These are phyloP conservation scores for Falcaria lacertinaria DNA, from an alignment of 2,888 invertebrate genomes.

Conservation along the genomic window DNA sequence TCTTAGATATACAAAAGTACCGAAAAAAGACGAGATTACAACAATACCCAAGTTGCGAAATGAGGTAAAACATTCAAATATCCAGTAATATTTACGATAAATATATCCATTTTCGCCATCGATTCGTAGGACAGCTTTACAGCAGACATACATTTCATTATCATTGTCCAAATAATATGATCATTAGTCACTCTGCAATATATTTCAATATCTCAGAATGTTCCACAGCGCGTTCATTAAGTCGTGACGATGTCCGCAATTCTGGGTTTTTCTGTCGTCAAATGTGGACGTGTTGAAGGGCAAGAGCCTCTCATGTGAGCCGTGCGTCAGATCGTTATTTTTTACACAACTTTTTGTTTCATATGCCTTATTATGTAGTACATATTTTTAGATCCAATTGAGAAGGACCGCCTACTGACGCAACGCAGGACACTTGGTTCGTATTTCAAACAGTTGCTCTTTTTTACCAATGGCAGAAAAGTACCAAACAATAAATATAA, in stretches of 20 bases:
- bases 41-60: no score
- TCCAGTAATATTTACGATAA: no score
- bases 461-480: not conserved
- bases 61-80: no score
- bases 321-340: slow-evolving; percentile 25
- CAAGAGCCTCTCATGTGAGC: slow-evolving; percentile 17
- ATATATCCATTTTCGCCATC: no score
- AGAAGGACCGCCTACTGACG: not conserved
- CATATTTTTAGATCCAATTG: not conserved
- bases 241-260: not conserved
- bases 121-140: no score
- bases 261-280: slow-evolving; percentile 6
- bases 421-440: not conserved
- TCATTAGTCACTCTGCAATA: not conserved
- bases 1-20: no score
- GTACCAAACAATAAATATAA: no score
- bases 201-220: not conserved
- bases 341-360: slow-evolving; percentile 5
- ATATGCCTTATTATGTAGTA: not conserved
- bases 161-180: not conserved
- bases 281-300: slow-evolving; percentile 14
- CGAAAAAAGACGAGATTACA: no score
- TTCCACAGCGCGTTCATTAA: not conserved
- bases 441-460: not conserved
- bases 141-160: not conserved